These are phyloP conservation scores for Eurypyga helias DNA, from an alignment of 2,113 vertebrate genomes.

Conservation along the genomic window DNA sequence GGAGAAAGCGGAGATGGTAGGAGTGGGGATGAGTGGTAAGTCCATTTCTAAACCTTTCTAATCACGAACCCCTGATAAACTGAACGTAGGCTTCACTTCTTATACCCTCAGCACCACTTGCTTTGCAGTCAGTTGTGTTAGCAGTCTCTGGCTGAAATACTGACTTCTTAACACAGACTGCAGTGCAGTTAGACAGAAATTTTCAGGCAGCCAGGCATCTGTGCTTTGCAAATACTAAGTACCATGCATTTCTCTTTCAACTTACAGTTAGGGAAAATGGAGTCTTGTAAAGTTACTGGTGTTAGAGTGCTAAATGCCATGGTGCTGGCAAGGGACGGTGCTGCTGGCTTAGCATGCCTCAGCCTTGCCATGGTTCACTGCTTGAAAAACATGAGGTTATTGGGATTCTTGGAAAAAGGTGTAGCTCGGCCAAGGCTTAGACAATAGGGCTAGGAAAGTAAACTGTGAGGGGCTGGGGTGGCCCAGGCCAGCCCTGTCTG, in stretches of 20 bases:
- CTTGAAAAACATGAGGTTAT: not conserved
- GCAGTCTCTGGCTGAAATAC: not conserved
- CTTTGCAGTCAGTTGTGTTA: not conserved
- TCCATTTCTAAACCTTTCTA: not conserved
- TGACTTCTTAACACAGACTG: not conserved
- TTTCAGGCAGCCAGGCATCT: not conserved
- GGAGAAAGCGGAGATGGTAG: not conserved
- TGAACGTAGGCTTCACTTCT: not conserved
- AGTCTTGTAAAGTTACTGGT: not conserved
- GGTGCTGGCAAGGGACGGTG: not conserved
- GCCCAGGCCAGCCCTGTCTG: not conserved
- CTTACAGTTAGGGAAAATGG: not conserved
- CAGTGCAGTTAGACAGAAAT: not conserved
- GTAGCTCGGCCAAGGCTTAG: not conserved
- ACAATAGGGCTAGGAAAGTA: not conserved
- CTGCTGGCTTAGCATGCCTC: not conserved
- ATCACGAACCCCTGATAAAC: not conserved
- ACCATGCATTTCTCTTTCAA: not conserved
- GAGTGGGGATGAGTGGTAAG: not conserved
- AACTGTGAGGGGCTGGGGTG: not conserved
- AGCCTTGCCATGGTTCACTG: not conserved
- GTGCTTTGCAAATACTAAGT: not conserved
- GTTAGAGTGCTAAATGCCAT: not conserved
- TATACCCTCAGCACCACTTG: not conserved
- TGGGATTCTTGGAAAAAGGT: not conserved